phyloP scores from a whole-genome alignment of 2,113 vertebrate genomes.

The chimpanzee (Pan troglodytes) region NHGRI_mPanTro3-v2.1_pri NC_072398.2:131689001-131689500 shows the following conservation, averaged over 20 bases:
- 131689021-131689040: neutral
- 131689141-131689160: accelerated
- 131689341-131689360: conserved; percentile 46
- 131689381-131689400: neutral
- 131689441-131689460: conserved; percentile 67
- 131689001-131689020: neutral
- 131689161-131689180: neutral
- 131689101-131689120: neutral
- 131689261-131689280: neutral
- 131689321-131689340: neutral
- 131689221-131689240: neutral
- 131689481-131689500: conserved; percentile 48
- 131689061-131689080: neutral
- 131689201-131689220: neutral
- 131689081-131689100: neutral
- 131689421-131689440: conserved; percentile 63
- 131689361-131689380: conserved; percentile 59
- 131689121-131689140: neutral
- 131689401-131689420: conserved; percentile 54
- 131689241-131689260: neutral
- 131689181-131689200: neutral
- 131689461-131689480: conserved; percentile 73
- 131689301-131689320: conserved; percentile 28
- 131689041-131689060: neutral
- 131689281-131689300: neutral